A percentile compares a stretch with the other conserved stretches of the same genome.
phyloP scores from a whole-genome alignment of 2,888 invertebrate genomes.

The Cheilosia scutellata region DNA sequence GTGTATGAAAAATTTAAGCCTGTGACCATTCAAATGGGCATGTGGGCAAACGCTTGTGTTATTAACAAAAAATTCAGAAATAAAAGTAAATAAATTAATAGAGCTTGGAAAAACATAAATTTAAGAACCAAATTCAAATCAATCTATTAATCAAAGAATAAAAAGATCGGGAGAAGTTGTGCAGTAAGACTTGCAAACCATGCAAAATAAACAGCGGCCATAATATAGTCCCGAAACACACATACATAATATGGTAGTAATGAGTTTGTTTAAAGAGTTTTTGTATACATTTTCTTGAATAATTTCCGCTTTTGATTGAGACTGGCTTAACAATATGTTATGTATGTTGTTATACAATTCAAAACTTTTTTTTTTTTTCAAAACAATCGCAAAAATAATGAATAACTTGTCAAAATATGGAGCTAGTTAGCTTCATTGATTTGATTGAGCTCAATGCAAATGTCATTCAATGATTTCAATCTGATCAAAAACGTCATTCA shows the following conservation, averaged over 20 bases:
- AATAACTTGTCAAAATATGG: conserved; percentile 5
- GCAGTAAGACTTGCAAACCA: conserved; percentile 50
- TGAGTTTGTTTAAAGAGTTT: not conserved
- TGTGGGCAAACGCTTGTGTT: not conserved
- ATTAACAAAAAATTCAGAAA: not conserved
- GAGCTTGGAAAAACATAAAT: conserved; percentile 17
- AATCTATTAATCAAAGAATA: conserved; percentile 3
- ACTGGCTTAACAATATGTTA: no score
- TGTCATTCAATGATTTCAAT: conserved; percentile 10
- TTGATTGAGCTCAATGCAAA: not conserved
- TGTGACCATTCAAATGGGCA: not conserved
- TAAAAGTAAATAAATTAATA: not conserved
- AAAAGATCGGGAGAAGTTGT: conserved; percentile 30
- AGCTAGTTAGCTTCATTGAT: not conserved
- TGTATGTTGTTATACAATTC: no score
- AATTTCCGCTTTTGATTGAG: not conserved
- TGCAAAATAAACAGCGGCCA: conserved; percentile 32
- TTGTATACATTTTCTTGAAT: not conserved
- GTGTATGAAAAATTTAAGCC: no score
- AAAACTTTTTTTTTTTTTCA: no score
- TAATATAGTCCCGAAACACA: conserved; percentile 22
- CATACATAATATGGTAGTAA: not conserved
- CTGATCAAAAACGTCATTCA: conserved; percentile 20
- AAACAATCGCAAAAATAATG: not conserved
- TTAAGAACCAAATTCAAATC: not conserved